Base-by-base conservation (phyloP, 2,797 vertebrate species). In the Xenopus petersii region DNA sequence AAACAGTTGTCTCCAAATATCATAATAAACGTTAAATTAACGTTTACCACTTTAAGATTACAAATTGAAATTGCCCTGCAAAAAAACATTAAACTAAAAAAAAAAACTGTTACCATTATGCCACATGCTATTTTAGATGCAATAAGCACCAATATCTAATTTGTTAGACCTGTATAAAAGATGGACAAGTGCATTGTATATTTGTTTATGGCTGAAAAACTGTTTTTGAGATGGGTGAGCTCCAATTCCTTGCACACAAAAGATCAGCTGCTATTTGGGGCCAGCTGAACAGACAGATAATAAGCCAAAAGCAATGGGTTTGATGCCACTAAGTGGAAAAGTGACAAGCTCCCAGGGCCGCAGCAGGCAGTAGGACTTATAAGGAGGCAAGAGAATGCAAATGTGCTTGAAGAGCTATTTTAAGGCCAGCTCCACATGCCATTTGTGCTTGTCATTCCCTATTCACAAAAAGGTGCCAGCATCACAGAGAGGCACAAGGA, bases 321-420 rank as follows among this genome's bases (percentile, higher is more conserved):
- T 84, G 88, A 62, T 24, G 21, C 81, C 76, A 90, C 86, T 88
- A 90, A 87, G 87, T 92, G 89, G 79, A 89, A 83, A 82, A 84
- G 84, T 86, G 84, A 83, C 78, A 73, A 67, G 82, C 67, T 67
- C 48, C 55, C 70, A 63, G 76, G 75, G 64, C 30, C 6, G 13
- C 21, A 67, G 51, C 12, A 55, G 74, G 86, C 83, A 69, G 82
- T 76, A 49, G 86, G 87, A 94, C 94, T 91, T 91, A 94, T 91
- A 94, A 93, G 93, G 94, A 88, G 87, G 78, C 83, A 80, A 0
- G 78, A 75, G 71, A 84, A 87, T 84, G 81, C 86, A 80, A 83
- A 71, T 80, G 86, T 85, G 84, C 83, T 79, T 61, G 81, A 87
- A 82, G 84, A 82, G 91, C 94, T 99, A 98, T 98, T 98, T 98